Base-by-base conservation (phyloP, 1,140 invertebrate species). In the Temnothorax longispinosus region DNA sequence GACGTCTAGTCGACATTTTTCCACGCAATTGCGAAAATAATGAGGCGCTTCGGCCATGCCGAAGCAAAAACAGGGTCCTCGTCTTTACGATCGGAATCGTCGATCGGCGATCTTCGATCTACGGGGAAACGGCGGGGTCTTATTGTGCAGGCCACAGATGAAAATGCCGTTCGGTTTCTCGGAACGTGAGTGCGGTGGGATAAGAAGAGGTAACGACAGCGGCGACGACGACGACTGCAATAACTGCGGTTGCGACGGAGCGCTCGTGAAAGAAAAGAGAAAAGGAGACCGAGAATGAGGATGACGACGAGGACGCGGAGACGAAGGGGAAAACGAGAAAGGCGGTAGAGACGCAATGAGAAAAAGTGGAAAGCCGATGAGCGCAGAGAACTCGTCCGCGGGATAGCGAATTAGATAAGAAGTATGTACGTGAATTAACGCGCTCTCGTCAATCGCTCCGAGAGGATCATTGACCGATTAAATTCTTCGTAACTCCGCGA, bases 391-490 rank as follows among this genome's bases (percentile, higher is more conserved):
- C 38, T 74, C 67, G 87, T 86, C 47, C 67, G 62, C 21, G 78
- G 52, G 35, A 82, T 58, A 82, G 80, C 44, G 80, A 84, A 69
- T 52, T 75, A 60, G 76, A 80, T 60, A 92, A 92, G 84, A 89
- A 91, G 64, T 86, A 52, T 21, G 82, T 91, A 92, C 91, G 90
- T 92, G 91, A 69, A 90, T 86, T 65, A 87, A 92, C 92, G 89
- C 87, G 88, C 80, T 85, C 90, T 90, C 89, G 90, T 89, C 88
- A 89, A 91, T 88, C 89, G 86, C 56, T 50, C 69, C 21, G 41
- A 67, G 41, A 67, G 75, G 85, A 90, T 86, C 75, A 67, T 74
- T 81, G 85, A 71, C 85, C 85, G 74, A 86, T 27, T 27, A 27
- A 27, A 27, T 52, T 54, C 44, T 32, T 54, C 44, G 69, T 38